Evolutionary conservation across 2,888 invertebrate species (phyloP).

Genomic region (Drosophila infuscata): DNA sequence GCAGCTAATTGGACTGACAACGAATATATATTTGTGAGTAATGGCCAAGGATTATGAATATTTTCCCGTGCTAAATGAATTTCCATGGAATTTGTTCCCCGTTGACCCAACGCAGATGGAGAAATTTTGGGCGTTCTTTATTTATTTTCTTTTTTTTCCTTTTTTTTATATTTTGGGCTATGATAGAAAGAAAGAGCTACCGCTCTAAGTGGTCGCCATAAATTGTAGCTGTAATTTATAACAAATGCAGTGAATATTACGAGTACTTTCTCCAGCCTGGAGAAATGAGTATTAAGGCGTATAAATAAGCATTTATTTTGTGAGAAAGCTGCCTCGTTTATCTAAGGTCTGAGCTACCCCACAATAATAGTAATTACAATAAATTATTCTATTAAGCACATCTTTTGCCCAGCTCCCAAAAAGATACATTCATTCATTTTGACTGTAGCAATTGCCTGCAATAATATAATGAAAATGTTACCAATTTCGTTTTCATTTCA

Average conservation of each 20-base stretch:
- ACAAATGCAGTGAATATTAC: conserved; percentile 52
- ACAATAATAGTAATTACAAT: conserved; percentile 56
- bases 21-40: conserved; percentile 75
- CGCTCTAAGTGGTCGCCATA: conserved; percentile 53
- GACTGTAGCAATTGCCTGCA: neutral
- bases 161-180: neutral
- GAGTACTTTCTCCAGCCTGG: conserved; percentile 12
- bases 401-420: conserved; percentile 13
- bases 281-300: conserved; percentile 49
- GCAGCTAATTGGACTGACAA: conserved; percentile 80
- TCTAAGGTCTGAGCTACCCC: conserved; percentile 32
- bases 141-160: neutral
- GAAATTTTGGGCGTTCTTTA: conserved; percentile 9
- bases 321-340: conserved; percentile 58
- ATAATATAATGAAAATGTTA: conserved; percentile 2
- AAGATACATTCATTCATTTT: conserved; percentile 7
- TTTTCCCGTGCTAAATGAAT: conserved; percentile 59
- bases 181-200: conserved; percentile 35
- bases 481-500: conserved; percentile 16
- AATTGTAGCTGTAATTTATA: conserved; percentile 55
- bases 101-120: conserved; percentile 31
- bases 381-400: conserved; percentile 61
- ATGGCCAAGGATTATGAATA: conserved; percentile 75
- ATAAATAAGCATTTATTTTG: conserved; percentile 62
- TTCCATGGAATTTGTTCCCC: conserved; percentile 42